A percentile compares a stretch with the other conserved stretches of the same genome.
phyloP scores from a whole-genome alignment of 1,140 invertebrate species.

The Drosophila auraria region DNA sequence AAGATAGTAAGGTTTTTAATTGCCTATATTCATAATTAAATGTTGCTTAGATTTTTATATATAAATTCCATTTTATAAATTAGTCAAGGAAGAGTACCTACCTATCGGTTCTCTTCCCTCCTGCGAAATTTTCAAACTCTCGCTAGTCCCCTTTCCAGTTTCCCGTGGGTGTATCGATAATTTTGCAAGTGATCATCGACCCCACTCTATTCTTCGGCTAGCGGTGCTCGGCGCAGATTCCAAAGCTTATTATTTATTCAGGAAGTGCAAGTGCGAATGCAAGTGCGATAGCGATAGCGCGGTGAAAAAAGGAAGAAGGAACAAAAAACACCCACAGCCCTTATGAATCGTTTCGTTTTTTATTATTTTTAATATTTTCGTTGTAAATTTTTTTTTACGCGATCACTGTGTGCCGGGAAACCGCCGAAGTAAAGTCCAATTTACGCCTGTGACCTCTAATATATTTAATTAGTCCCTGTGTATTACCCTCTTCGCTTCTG shows the following conservation, averaged over 20 bases:
- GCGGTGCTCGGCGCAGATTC: slow-evolving; percentile 13
- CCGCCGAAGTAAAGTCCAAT: background rate
- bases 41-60: too few species aligned
- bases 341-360: slow-evolving; percentile 21
- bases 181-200: background rate
- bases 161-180: background rate
- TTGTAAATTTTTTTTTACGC: slow-evolving; percentile 8
- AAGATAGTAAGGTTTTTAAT: too few species aligned
- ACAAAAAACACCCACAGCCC: slow-evolving; percentile 8
- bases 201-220: background rate
- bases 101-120: too few species aligned
- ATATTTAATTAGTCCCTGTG: slow-evolving; percentile 28
- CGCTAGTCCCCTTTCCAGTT: background rate
- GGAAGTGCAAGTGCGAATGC: slow-evolving; percentile 8
- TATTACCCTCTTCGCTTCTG: slow-evolving; percentile 5
- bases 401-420: slow-evolving; percentile 10
- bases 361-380: slow-evolving; percentile 35
- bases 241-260: slow-evolving; percentile 15
- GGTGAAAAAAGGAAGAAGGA: background rate
- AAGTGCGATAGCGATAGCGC: too few species aligned
- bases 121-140: too few species aligned
- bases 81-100: too few species aligned
- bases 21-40: too few species aligned
- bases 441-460: slow-evolving; percentile 1
- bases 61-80: too few species aligned